Conservation (phyloP, 1,140 invertebrate species). For the Popillia japonica region DNA sequence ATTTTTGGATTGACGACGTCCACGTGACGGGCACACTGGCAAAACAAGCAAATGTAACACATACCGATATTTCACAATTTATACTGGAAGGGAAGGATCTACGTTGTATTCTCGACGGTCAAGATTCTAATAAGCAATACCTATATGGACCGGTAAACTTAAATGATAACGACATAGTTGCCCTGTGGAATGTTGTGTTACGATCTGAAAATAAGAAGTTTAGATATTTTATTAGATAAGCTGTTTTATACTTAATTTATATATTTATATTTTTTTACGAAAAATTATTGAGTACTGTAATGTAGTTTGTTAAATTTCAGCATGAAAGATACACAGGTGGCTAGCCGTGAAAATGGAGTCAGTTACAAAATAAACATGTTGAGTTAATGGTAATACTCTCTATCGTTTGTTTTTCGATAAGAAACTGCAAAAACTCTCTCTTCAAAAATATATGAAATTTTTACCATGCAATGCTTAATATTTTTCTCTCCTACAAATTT, state of each 20-base stretch:
- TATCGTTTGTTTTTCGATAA: too few relatives aligned
- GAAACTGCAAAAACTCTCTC: too few relatives aligned
- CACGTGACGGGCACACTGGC: conserved; percentile 79
- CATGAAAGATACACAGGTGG: too few relatives aligned
- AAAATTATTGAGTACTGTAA: conserved; percentile 1
- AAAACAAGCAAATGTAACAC: conserved; percentile 67
- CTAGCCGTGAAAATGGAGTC: too few relatives aligned
- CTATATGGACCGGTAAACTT: neutral
- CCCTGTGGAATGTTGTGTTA: conserved; percentile 47
- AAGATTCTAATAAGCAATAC: neutral
- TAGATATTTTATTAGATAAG: neutral
- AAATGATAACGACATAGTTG: conserved; percentile 40
- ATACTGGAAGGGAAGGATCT: conserved; percentile 49
- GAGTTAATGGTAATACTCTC: too few relatives aligned
- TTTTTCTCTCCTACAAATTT: too few relatives aligned
- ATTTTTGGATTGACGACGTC: conserved; percentile 90
- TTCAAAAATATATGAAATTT: too few relatives aligned
- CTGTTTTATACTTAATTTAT: neutral
- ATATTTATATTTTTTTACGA: neutral
- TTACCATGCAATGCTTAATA: too few relatives aligned
- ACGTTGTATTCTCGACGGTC: neutral
- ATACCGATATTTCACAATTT: conserved; percentile 59
- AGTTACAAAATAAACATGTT: too few relatives aligned
- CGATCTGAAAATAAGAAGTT: conserved; percentile 2
- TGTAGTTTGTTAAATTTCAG: too few relatives aligned